phyloP scores from a whole-genome alignment of 2,888 invertebrate genomes.

The Brachylomia viminalis region DNA sequence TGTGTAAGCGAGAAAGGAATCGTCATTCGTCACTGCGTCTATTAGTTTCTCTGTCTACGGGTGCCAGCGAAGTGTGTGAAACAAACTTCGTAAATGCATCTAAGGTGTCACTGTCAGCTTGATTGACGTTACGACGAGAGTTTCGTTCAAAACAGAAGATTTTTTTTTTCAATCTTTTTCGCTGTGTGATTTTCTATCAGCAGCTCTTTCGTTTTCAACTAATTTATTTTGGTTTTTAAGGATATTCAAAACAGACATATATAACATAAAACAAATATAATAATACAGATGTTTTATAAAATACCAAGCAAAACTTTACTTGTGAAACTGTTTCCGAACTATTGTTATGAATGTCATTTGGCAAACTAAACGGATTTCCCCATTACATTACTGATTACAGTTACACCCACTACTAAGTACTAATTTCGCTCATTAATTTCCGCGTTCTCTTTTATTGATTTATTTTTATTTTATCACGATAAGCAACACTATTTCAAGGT shows the following conservation, averaged over 20 bases:
- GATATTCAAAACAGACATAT: no score
- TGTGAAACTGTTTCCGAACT: conserved; percentile 19
- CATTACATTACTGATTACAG: neutral
- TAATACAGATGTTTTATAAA: neutral
- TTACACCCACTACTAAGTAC: no score
- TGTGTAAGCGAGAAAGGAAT: no score
- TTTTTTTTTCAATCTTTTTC: neutral
- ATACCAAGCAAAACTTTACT: neutral
- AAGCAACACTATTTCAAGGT: conserved; percentile 25
- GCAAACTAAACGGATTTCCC: conserved; percentile 18
- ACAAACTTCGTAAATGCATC: conserved; percentile 17
- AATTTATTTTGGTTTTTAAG: neutral
- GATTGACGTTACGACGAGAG: neutral
- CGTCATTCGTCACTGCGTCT: no score
- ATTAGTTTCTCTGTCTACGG: no score
- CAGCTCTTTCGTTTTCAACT: no score
- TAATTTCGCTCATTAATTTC: neutral
- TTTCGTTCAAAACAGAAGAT: conserved; percentile 25
- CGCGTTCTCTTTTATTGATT: conserved; percentile 21
- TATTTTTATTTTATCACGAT: conserved; percentile 4
- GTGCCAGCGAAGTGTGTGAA: neutral
- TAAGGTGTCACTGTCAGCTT: neutral
- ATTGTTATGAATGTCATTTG: conserved; percentile 16
- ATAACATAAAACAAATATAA: neutral
- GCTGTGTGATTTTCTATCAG: neutral